These are phyloP conservation scores for Molossus molossus DNA, from an alignment of 2,797 vertebrate genomes.

Conservation along the genomic window DNA sequence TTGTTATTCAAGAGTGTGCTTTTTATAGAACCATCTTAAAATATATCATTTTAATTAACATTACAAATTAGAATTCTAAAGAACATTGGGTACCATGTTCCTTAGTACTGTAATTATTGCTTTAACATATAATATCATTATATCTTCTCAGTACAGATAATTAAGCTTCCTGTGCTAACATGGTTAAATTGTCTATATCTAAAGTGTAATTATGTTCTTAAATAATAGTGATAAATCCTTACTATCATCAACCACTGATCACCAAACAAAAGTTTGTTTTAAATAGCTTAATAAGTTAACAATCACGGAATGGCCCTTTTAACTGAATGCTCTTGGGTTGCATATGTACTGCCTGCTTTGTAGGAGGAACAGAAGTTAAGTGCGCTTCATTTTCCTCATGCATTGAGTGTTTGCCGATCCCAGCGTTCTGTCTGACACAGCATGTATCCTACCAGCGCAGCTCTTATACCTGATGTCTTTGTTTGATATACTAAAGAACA, in stretches of 20 bases:
- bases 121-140: slow-evolving; percentile 80
- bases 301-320: neutral
- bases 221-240: slow-evolving; percentile 80
- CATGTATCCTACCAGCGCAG: neutral
- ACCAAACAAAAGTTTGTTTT: slow-evolving; percentile 77
- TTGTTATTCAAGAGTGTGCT: neutral
- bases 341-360: neutral
- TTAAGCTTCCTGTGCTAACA: slow-evolving; percentile 74
- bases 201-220: slow-evolving; percentile 78
- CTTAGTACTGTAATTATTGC: slow-evolving; percentile 75
- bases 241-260: slow-evolving; percentile 59
- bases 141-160: slow-evolving; percentile 73
- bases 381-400: neutral
- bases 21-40: slow-evolving; percentile 60
- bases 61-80: slow-evolving; percentile 72
- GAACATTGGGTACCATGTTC: slow-evolving; percentile 59
- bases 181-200: slow-evolving; percentile 61
- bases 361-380: neutral
- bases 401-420: neutral
- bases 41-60: slow-evolving; percentile 75
- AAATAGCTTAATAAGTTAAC: slow-evolving; percentile 64
- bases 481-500: neutral
- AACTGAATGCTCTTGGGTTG: slow-evolving; percentile 14
- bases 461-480: neutral
- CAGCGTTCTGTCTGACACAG: neutral